Base-by-base conservation (phyloP, 1,140 invertebrate genomes). In the Ips nitidus region DNA sequence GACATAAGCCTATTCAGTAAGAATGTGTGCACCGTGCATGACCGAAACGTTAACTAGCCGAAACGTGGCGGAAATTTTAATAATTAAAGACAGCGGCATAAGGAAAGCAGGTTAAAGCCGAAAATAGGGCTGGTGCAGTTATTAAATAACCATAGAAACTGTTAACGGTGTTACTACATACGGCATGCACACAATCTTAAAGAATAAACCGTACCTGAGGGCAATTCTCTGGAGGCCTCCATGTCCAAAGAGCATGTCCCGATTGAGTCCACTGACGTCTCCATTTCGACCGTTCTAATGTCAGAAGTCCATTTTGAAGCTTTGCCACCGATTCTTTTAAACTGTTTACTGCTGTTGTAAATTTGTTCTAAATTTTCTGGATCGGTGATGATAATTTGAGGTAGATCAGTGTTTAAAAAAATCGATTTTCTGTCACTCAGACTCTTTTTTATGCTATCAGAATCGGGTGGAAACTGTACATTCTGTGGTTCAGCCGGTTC, bases 181-280 rank as follows among this genome's bases (percentile, higher is more conserved):
- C 67, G 56, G 40, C 68, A 70, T 70, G 68, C 68, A 70, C 68
- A 70, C 68, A 64, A 58, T 47, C 61, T 64, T 67, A 71, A 63
- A 5, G 41, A 66, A 71, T 37, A 62, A 63, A 69, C 61, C 45
- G 70, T 88, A 91, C 90, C 90, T 91, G 90, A 91, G 80, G 89
- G 87, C 4, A 70, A 43, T 79, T 92, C 90, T 76, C 89, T 91
- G 71, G 88, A 79, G 43, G 87, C 88, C 77, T 93, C 90, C 78
- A 91, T 88, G 81, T 93, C 91, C 74, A 93, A 81, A 41, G 91
- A 93, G 82, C 91, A 93, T 80, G 89, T 90, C 69, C 91, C 91
- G 72, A 93, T 93, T 2, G 88, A 89, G 75, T 89, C 88, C 75
- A 88, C 85, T 7, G 87, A 89, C 74, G 86, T 84, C 81, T 89